Evolutionary conservation across 1,140 invertebrate genomes (phyloP).

Genomic region (Drosophila nannoptera): DNA sequence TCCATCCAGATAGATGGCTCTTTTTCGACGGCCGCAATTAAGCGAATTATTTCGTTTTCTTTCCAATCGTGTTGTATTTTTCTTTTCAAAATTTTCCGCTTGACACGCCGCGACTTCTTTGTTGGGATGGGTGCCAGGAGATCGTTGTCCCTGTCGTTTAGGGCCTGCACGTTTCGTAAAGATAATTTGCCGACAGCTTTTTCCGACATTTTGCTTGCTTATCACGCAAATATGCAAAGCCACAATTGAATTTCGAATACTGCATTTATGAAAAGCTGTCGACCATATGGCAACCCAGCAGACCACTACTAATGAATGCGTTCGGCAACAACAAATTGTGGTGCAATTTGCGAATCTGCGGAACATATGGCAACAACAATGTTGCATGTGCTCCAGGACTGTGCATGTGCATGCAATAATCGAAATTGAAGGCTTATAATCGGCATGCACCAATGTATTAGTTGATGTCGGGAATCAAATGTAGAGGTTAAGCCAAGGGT

Average conservation of each 20-base stretch:
- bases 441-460: not conserved
- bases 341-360: not conserved
- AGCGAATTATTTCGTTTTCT: not conserved
- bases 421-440: not conserved
- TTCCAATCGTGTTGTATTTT: conserved; percentile 9
- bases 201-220: not conserved
- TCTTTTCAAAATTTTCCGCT: conserved; percentile 1
- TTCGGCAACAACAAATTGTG: not conserved
- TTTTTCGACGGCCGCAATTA: conserved; percentile 1
- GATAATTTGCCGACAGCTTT: not conserved
- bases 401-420: not conserved
- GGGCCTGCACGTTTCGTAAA: not conserved
- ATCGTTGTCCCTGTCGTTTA: not conserved
- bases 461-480: no score
- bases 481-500: no score
- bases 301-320: no score
- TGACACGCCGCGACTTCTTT: not conserved
- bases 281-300: not conserved
- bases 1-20: not conserved
- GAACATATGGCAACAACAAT: not conserved
- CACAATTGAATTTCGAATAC: no score
- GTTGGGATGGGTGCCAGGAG: not conserved
- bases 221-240: not conserved
- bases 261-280: not conserved
- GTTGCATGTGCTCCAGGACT: not conserved